Conservation (phyloP, 92 coral and sea anemone species). For the Plumapathes pennacea region DNA sequence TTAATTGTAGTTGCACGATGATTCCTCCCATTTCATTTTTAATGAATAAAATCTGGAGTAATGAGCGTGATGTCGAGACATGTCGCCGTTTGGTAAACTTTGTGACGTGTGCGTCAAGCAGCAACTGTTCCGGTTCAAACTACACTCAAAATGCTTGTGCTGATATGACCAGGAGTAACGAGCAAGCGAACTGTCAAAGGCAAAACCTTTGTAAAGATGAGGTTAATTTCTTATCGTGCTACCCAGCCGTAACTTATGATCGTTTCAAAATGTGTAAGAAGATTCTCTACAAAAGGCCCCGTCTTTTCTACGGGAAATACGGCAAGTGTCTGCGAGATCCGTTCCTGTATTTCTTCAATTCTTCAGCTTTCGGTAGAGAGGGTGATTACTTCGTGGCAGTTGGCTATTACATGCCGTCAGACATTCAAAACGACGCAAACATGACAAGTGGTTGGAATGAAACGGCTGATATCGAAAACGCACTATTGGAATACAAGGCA, state of each 20-base stretch:
- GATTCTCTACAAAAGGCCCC: conserved; percentile 4
- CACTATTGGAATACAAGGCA: too few species aligned
- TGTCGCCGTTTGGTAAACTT: conserved; percentile 13
- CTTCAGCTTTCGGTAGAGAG: not conserved
- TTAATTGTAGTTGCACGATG: conserved; percentile 8
- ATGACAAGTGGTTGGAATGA: not conserved
- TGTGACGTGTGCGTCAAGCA: not conserved
- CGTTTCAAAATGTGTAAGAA: conserved; percentile 4
- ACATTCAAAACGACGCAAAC: not conserved
- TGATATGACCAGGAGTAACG: not conserved
- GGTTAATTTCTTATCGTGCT: conserved; percentile 17
- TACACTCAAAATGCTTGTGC: too few species aligned
- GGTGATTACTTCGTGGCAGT: not conserved
- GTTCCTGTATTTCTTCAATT: conserved; percentile 27
- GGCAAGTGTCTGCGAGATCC: conserved; percentile 57
- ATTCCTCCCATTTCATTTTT: conserved; percentile 13
- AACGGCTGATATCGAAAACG: not conserved
- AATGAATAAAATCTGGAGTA: conserved; percentile 4
- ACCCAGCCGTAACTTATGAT: conserved; percentile 1
- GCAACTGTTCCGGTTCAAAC: too few species aligned
- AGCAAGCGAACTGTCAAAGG: not conserved
- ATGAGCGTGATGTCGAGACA: not conserved
- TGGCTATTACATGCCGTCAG: not conserved
- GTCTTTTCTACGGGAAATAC: conserved; percentile 51
- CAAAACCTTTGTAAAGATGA: conserved; percentile 2